These are phyloP conservation scores for Triplophysa tibetana DNA, from an alignment of 2,113 vertebrate species.

Conservation along the genomic window DNA sequence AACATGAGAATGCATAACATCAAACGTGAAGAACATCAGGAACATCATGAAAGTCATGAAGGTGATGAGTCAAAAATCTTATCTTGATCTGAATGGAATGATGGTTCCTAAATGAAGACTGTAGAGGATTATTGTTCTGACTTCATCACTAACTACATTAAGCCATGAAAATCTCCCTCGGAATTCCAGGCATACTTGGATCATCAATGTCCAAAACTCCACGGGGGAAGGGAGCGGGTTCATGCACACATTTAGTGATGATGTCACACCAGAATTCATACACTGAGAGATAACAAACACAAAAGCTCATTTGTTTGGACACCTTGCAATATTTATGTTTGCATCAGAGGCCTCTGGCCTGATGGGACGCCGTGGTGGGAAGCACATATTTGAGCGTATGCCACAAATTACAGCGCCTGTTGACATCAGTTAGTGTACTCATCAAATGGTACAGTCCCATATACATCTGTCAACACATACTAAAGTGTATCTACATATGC, in stretches of 20 bases:
- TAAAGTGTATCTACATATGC: not conserved
- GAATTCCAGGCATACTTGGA: slow-evolving; percentile 68
- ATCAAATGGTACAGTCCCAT: slow-evolving; percentile 7
- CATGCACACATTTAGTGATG: slow-evolving; percentile 46
- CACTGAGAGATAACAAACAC: slow-evolving; percentile 32
- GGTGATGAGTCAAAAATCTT: not conserved
- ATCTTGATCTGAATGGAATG: slow-evolving; percentile 5
- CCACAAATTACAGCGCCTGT: slow-evolving; percentile 18
- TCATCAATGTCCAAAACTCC: slow-evolving; percentile 54
- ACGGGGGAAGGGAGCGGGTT: slow-evolving; percentile 49
- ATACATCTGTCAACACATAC: not conserved
- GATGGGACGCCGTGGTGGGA: not conserved
- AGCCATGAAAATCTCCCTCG: slow-evolving; percentile 55
- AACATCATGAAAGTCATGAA: slow-evolving; percentile 20
- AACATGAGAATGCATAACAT: not conserved
- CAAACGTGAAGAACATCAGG: not conserved
- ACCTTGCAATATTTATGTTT: slow-evolving; percentile 35
- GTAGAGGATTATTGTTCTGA: slow-evolving; percentile 48
- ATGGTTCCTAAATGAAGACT: slow-evolving; percentile 22
- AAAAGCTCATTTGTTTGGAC: slow-evolving; percentile 40
- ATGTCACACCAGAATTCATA: slow-evolving; percentile 36
- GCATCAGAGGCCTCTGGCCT: not conserved
- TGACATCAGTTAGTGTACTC: not conserved
- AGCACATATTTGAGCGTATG: slow-evolving; percentile 18
- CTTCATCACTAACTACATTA: slow-evolving; percentile 53